Percentiles rank a stretch among this genome's conserved stretches.
phyloP scores from a whole-genome alignment of 1,140 invertebrate species.

The Drosophila nebulosa region DNA sequence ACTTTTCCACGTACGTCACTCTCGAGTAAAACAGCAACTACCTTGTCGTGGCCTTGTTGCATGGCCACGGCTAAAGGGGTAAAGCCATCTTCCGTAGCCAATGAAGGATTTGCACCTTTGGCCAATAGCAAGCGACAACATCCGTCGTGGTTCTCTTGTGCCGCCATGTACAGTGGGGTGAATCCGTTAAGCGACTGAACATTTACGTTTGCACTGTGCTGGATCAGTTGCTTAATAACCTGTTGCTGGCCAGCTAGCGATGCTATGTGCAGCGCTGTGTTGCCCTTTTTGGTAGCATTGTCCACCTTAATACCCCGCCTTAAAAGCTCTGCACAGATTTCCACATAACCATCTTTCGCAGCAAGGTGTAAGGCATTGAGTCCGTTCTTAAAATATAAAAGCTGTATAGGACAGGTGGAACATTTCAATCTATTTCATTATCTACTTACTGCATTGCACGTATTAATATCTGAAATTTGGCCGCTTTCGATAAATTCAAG shows the following conservation, averaged over 20 bases:
- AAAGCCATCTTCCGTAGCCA: constrained; percentile 99
- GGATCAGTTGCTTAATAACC: constrained; percentile 94
- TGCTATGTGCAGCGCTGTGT: constrained; percentile 99
- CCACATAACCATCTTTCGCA: constrained; percentile 98
- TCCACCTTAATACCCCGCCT: constrained; percentile 95
- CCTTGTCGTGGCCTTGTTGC: constrained; percentile 99
- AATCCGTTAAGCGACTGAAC: constrained; percentile 98
- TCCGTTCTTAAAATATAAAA: constrained; percentile 89
- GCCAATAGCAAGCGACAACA: constrained; percentile 96
- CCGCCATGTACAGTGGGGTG: constrained; percentile 99
- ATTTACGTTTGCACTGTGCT: constrained; percentile 96
- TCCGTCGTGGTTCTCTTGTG: constrained; percentile 98
- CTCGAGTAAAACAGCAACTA: constrained; percentile 97
- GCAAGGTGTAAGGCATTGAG: constrained; percentile 98
- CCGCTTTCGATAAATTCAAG: constrained; percentile 95
- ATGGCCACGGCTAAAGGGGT: constrained; percentile 98
- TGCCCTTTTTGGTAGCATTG: constrained; percentile 99
- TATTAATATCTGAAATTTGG: constrained; percentile 95
- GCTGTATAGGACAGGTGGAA: constrained; percentile 13
- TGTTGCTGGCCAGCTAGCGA: constrained; percentile 97
- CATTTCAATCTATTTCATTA: neutral
- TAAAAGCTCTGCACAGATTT: constrained; percentile 95
- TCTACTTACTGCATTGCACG: constrained; percentile 95
- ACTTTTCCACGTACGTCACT: constrained; percentile 97
- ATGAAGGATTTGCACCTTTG: constrained; percentile 96